Evolutionary conservation across 2,113 vertebrate species (phyloP).

Genomic region (Centropus unirufus): DNA sequence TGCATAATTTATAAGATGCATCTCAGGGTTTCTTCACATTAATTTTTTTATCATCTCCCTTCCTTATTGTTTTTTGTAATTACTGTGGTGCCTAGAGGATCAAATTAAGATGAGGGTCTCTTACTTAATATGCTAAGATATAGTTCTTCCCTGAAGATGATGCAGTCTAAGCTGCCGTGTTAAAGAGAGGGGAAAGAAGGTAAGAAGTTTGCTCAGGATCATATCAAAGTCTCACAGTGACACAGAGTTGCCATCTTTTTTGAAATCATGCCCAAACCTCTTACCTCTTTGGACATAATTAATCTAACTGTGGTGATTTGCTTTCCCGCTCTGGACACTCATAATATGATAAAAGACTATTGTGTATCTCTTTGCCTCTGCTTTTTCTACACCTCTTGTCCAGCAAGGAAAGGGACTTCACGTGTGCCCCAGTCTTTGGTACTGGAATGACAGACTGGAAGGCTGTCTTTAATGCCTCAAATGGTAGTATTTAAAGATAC

Average conservation of each 20-base stretch:
- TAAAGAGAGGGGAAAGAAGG: not conserved
- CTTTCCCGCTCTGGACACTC: fast-evolving
- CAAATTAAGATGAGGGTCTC: conserved; percentile 6
- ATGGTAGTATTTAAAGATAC: not conserved
- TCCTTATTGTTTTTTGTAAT: conserved; percentile 36
- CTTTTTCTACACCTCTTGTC: not conserved
- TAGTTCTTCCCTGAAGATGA: not conserved
- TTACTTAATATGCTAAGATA: not conserved
- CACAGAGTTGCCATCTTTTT: not conserved
- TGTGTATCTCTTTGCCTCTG: not conserved
- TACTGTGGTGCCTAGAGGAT: conserved; percentile 11
- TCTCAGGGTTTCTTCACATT: conserved; percentile 4
- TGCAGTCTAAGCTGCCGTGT: not conserved
- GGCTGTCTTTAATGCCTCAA: not conserved
- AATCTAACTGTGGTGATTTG: not conserved
- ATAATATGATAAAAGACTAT: too few species aligned
- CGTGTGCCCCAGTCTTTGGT: not conserved
- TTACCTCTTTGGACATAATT: not conserved
- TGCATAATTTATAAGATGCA: conserved; percentile 16
- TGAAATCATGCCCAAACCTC: not conserved
- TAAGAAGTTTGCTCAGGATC: not conserved
- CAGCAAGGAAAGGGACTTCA: not conserved
- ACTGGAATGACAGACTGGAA: not conserved
- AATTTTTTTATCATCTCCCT: conserved; percentile 44
- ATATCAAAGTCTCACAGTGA: not conserved